Conservation (phyloP, 2,888 invertebrate genomes). For the Macrophya alboannulata region DNA sequence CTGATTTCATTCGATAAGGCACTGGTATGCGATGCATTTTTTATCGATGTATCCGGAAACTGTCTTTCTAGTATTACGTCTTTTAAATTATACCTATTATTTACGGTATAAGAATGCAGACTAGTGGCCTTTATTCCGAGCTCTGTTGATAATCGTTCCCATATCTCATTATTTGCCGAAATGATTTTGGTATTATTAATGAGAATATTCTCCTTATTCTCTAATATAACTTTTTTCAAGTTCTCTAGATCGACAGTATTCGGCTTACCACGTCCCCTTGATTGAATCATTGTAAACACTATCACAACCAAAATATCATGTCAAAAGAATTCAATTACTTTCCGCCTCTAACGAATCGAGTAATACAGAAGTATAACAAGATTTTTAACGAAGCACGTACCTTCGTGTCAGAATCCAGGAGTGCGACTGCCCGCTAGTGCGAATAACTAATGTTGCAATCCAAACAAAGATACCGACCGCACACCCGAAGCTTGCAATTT, state of each 20-base stretch:
- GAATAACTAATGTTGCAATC: background rate
- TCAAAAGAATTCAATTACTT: background rate
- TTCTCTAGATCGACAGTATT: background rate
- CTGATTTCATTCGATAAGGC: background rate
- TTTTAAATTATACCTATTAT: constrained; percentile 17
- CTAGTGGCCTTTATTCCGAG: constrained; percentile 6
- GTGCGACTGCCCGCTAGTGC: background rate
- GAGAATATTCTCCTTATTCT: background rate
- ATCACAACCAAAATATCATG: background rate
- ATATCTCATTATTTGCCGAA: background rate
- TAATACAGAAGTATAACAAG: background rate
- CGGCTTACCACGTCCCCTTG: constrained; percentile 24
- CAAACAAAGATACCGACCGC: background rate
- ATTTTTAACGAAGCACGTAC: background rate
- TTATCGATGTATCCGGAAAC: background rate
- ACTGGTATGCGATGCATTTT: background rate
- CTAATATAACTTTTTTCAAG: background rate
- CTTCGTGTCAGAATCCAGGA: background rate
- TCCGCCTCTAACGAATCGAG: background rate
- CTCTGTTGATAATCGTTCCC: background rate
- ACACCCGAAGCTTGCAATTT: background rate
- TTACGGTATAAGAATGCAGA: background rate
- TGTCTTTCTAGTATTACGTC: background rate
- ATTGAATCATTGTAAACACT: background rate
- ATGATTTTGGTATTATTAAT: background rate